A percentile compares a stretch with the other conserved stretches of the same genome.
Conservation (phyloP, 2,888 invertebrate genomes). For the Mylabris sibirica region DNA sequence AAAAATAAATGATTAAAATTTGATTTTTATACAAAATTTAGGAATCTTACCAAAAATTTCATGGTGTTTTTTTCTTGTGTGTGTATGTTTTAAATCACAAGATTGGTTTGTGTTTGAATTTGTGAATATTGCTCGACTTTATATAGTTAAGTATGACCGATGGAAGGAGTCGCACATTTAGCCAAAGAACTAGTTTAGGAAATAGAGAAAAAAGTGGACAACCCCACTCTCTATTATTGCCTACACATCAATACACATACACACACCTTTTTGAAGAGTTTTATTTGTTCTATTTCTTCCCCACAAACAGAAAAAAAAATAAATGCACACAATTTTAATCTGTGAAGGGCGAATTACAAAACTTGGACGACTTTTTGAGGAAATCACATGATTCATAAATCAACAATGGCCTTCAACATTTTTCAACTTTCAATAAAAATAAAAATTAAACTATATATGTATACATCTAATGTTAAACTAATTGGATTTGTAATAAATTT, state of each 20-base stretch:
- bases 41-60: conserved; percentile 35
- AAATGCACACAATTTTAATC: conserved; percentile 2
- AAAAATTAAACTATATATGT: not conserved
- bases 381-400: conserved; percentile 24
- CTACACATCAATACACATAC: too few species aligned
- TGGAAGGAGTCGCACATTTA: not conserved
- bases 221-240: conserved; percentile 6
- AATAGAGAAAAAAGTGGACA: conserved; percentile 41
- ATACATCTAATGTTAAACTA: not conserved
- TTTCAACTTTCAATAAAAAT: not conserved
- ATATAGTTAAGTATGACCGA: conserved; percentile 16
- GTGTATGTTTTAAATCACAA: not conserved
- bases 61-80: conserved; percentile 29
- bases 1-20: not conserved
- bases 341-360: conserved; percentile 30
- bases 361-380: conserved; percentile 25
- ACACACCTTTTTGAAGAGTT: not conserved
- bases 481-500: not conserved
- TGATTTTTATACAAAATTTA: not conserved
- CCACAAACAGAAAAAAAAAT: not conserved
- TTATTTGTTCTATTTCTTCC: not conserved
- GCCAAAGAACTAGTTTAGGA: conserved; percentile 15
- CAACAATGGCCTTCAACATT: not conserved
- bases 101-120: conserved; percentile 30
- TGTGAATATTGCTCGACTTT: conserved; percentile 22